Conservation (phyloP, 1,140 invertebrate genomes). For the Adoxophyes honmai region DNA sequence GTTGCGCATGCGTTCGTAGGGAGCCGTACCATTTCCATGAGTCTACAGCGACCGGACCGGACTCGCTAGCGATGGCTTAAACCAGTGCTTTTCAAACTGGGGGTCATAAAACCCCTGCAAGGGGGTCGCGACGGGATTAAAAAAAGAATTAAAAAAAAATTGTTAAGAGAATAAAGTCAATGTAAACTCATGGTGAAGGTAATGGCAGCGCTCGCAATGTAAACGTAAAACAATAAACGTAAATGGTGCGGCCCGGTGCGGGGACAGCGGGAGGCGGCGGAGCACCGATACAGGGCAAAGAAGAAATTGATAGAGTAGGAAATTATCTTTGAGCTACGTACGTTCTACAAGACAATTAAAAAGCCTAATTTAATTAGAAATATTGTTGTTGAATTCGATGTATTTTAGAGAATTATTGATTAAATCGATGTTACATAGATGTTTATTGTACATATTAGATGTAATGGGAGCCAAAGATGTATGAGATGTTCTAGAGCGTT, state of each 20-base stretch:
- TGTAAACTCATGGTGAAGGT: too few species aligned
- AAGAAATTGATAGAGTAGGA: slow-evolving; percentile 23
- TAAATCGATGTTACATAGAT: slow-evolving; percentile 76
- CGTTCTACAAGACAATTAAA: slow-evolving; percentile 49
- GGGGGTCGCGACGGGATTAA: too few species aligned
- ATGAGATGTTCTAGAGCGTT: slow-evolving; percentile 55
- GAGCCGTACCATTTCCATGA: too few species aligned
- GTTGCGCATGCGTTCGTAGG: too few species aligned
- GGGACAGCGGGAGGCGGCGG: background rate
- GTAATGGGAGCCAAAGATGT: slow-evolving; percentile 45
- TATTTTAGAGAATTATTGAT: slow-evolving; percentile 76
- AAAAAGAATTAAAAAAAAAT: too few species aligned
- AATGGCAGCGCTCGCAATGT: too few species aligned
- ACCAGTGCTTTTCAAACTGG: too few species aligned
- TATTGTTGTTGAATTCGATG: slow-evolving; percentile 74
- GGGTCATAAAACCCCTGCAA: too few species aligned
- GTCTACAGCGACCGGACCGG: too few species aligned
- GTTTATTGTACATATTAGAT: slow-evolving; percentile 73
- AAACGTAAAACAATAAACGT: slow-evolving; percentile 2
- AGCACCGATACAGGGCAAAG: slow-evolving; percentile 35
- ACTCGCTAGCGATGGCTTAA: too few species aligned
- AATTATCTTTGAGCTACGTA: slow-evolving; percentile 41
- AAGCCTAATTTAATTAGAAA: slow-evolving; percentile 60
- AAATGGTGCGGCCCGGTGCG: background rate
- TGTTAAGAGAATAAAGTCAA: too few species aligned